These are phyloP conservation scores for Cairina moschata DNA, from an alignment of 2,113 vertebrate genomes.

Conservation along the genomic window DNA sequence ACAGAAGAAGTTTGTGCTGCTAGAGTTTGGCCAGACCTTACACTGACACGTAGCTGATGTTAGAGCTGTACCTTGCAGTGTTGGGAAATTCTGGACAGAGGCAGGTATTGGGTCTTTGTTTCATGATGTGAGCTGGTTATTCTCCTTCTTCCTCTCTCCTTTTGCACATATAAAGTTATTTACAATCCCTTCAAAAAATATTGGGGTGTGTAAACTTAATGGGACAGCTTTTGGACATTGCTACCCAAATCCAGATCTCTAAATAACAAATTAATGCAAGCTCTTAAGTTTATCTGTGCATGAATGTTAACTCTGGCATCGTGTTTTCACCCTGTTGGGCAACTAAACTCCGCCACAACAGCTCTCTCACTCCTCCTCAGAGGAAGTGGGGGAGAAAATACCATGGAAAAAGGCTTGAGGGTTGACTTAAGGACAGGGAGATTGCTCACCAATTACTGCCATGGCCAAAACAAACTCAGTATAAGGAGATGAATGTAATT, in stretches of 20 bases:
- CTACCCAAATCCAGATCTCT: background rate
- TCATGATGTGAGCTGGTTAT: background rate
- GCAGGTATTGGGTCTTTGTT: background rate
- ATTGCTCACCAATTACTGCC: no score
- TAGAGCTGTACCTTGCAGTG: background rate
- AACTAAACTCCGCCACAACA: no score
- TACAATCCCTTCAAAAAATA: background rate
- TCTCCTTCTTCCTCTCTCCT: background rate
- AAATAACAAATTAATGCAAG: background rate
- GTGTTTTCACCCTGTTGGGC: no score
- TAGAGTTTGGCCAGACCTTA: background rate
- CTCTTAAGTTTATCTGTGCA: background rate
- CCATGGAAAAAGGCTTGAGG: no score
- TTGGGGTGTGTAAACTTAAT: background rate
- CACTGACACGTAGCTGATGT: background rate
- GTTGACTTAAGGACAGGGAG: no score
- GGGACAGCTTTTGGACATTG: background rate
- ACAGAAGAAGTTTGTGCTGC: slow-evolving; percentile 29
- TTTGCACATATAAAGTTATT: background rate
- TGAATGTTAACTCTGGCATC: background rate
- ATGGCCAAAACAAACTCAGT: no score
- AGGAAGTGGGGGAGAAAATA: no score
- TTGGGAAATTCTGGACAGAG: background rate
- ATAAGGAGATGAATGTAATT: no score
- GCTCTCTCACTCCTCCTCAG: no score